Conservation (phyloP, 2,797 vertebrate species). For the Sebastes itinus region DNA sequence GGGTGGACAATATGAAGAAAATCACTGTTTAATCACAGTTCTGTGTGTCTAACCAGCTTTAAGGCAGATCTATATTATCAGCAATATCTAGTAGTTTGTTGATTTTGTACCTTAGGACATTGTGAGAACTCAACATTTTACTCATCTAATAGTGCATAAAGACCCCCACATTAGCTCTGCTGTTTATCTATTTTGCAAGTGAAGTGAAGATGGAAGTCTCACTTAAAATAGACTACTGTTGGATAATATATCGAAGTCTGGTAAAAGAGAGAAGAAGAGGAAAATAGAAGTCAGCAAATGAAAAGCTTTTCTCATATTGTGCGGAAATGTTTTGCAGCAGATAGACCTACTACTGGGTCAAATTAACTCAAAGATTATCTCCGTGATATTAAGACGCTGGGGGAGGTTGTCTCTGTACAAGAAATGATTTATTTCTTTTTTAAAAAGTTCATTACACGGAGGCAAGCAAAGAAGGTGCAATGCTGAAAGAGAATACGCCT, state of each 20-base stretch:
- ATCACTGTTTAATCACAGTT: slow-evolving; percentile 18
- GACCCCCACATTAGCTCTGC: background rate
- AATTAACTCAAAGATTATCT: slow-evolving; percentile 29
- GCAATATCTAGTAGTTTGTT: background rate
- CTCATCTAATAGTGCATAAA: background rate
- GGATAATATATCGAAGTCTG: slow-evolving; percentile 1
- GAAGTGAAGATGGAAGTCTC: slow-evolving; percentile 4
- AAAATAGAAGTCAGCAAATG: slow-evolving; percentile 18
- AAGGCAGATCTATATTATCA: background rate
- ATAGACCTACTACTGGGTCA: slow-evolving; percentile 26
- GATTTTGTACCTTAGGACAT: background rate
- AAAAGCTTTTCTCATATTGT: slow-evolving; percentile 13
- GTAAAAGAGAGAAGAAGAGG: background rate
- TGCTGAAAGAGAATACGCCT: background rate
- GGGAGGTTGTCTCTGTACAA: background rate
- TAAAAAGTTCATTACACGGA: slow-evolving; percentile 20
- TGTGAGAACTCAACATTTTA: background rate
- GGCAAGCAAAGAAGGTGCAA: background rate
- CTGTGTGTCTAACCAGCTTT: background rate
- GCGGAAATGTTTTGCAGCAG: slow-evolving; percentile 7
- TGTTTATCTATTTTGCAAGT: background rate
- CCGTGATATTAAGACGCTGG: slow-evolving; percentile 1
- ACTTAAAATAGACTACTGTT: background rate
- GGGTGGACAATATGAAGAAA: slow-evolving; percentile 6
- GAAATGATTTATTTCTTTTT: slow-evolving; percentile 1